A percentile compares a stretch with the other conserved stretches of the same genome.
Evolutionary conservation across 2,888 invertebrate species (phyloP).

Genomic region (Monochamus alternatus): DNA sequence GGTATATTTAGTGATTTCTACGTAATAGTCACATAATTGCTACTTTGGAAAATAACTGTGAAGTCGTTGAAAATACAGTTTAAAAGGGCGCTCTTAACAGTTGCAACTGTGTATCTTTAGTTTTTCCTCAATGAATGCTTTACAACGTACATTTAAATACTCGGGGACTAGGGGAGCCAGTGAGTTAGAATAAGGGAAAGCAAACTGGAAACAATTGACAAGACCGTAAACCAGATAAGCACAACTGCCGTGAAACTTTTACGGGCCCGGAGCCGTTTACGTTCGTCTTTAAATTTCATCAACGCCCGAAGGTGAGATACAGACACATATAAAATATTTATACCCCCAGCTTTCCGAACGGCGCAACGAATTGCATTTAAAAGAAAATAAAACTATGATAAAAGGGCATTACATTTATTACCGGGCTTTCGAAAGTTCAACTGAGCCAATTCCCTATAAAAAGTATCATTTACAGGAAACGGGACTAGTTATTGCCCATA

Average conservation of each 20-base stretch:
- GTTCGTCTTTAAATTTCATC: constrained; percentile 2
- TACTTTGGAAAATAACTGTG: too few relatives aligned
- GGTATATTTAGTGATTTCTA: too few relatives aligned
- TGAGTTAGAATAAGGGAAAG: not conserved
- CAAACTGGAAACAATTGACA: constrained; percentile 6
- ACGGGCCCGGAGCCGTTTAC: not conserved
- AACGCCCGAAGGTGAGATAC: not conserved
- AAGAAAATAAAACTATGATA: constrained; percentile 2
- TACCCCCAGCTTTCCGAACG: not conserved
- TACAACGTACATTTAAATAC: not conserved
- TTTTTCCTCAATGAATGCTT: too few relatives aligned
- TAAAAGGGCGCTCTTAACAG: too few relatives aligned
- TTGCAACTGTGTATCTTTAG: too few relatives aligned
- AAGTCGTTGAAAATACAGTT: too few relatives aligned
- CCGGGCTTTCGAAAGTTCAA: not conserved
- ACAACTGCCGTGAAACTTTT: not conserved
- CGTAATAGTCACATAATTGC: too few relatives aligned
- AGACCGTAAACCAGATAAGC: constrained; percentile 2
- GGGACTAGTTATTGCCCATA: constrained; percentile 7
- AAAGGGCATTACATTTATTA: not conserved
- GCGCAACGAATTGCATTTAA: not conserved
- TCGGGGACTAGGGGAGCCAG: not conserved
- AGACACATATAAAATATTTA: constrained; percentile 1
- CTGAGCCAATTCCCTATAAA: not conserved
- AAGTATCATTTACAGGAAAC: not conserved